These are phyloP conservation scores for Apis mellifera DNA, from an alignment of 1,140 invertebrate genomes.

Conservation along the genomic window Amel_HAv3.1 CM009936.2:622001-622500, in stretches of 20 bases:
- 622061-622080: too few relatives aligned
- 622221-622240: too few relatives aligned
- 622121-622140: too few relatives aligned
- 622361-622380: constrained; percentile 44
- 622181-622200: too few relatives aligned
- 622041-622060: too few relatives aligned
- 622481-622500: constrained; percentile 30
- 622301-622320: not conserved
- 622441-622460: constrained; percentile 45
- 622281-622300: not conserved
- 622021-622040: too few relatives aligned
- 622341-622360: constrained; percentile 63
- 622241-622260: not conserved
- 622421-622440: constrained; percentile 54
- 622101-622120: too few relatives aligned
- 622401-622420: constrained; percentile 41
- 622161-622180: too few relatives aligned
- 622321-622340: constrained; percentile 33
- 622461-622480: constrained; percentile 37
- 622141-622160: too few relatives aligned
- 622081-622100: too few relatives aligned
- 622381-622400: constrained; percentile 15
- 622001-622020: too few relatives aligned
- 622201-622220: too few relatives aligned
- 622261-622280: not conserved